phyloP scores from a whole-genome alignment of 1,140 invertebrate genomes.

The Zophobas morio region DNA sequence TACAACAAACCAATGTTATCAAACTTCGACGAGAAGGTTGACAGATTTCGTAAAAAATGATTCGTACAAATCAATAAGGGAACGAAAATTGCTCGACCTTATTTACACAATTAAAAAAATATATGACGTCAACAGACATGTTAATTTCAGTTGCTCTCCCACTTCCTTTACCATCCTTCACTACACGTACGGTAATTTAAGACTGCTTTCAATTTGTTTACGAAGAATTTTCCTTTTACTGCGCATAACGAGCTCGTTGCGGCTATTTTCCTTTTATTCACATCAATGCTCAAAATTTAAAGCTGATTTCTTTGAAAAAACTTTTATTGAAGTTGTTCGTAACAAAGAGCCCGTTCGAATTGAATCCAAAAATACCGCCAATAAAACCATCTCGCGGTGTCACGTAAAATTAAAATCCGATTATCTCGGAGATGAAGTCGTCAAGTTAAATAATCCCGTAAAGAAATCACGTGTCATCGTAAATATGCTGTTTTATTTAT shows the following conservation, averaged over 20 bases:
- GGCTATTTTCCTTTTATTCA: too few relatives aligned
- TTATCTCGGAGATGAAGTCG: not conserved
- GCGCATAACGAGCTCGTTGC: not conserved
- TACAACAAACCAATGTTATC: too few relatives aligned
- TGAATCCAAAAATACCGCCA: not conserved
- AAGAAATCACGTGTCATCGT: not conserved
- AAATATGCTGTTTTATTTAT: constrained; percentile 4
- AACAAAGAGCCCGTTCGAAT: too few relatives aligned
- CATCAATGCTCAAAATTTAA: too few relatives aligned
- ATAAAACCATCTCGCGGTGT: not conserved
- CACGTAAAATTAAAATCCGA: not conserved
- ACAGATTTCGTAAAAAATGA: too few relatives aligned
- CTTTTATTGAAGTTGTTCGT: not conserved
- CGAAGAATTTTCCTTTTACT: constrained; percentile 7
- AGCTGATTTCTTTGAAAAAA: not conserved
- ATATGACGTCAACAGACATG: constrained; percentile 25
- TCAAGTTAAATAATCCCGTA: not conserved
- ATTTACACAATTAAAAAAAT: constrained; percentile 22
- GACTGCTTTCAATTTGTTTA: constrained; percentile 8
- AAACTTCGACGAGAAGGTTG: too few relatives aligned
- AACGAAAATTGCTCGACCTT: constrained; percentile 9
- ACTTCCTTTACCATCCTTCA: not conserved
- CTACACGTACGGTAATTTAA: too few relatives aligned
- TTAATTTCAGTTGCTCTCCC: constrained; percentile 9
- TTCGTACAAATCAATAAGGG: not conserved